These are phyloP conservation scores for Drosophila sturtevanti DNA, from an alignment of 1,140 invertebrate genomes.

Conservation along the genomic window DNA sequence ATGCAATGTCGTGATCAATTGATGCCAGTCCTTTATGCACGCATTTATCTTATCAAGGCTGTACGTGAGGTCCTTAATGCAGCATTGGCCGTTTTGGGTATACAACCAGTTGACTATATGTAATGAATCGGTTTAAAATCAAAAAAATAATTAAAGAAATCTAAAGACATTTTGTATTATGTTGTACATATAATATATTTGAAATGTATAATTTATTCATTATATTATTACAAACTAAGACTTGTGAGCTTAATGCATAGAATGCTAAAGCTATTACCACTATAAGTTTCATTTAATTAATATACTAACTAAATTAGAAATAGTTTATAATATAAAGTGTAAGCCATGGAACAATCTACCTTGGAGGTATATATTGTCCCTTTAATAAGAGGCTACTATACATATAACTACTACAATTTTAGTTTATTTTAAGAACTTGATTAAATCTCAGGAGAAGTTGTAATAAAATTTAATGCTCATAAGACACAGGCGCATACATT, in stretches of 20 bases:
- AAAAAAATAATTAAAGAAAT: not conserved
- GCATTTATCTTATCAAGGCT: constrained; percentile 87
- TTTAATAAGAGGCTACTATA: not conserved
- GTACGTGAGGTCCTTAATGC: constrained; percentile 86
- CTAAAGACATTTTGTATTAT: not conserved
- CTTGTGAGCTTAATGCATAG: constrained; percentile 5
- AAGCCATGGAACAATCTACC: no score
- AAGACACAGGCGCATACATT: no score
- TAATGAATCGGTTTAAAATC: constrained; percentile 32
- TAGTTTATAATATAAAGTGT: no score
- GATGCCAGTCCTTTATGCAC: constrained; percentile 86
- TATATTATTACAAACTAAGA: constrained; percentile 19
- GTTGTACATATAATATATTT: constrained; percentile 21
- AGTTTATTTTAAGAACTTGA: not conserved
- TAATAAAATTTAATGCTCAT: not conserved
- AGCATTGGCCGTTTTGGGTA: constrained; percentile 85
- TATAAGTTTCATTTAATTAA: not conserved
- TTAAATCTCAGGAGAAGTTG: not conserved
- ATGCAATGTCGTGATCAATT: constrained; percentile 86
- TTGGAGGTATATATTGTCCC: not conserved
- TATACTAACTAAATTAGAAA: not conserved
- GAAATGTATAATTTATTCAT: not conserved
- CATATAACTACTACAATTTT: not conserved
- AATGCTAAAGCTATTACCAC: constrained; percentile 4
- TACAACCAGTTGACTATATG: constrained; percentile 85